Evolutionary conservation across 2,888 invertebrate species (phyloP).

Genomic region (Mesorhabditis spiculigera): DNA sequence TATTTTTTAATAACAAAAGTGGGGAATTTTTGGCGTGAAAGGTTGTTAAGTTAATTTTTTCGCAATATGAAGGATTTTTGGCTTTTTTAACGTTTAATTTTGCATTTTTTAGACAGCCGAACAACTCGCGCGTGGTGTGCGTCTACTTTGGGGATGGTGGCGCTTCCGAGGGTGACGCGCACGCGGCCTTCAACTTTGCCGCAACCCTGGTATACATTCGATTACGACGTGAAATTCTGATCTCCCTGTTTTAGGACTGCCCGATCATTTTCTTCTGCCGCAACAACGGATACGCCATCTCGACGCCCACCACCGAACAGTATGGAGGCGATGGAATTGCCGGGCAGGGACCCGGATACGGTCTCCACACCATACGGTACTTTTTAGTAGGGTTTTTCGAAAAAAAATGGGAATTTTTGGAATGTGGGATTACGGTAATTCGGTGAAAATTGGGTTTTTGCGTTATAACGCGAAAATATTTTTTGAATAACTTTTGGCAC

Average conservation of each 20-base stretch:
- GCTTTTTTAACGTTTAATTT: too few relatives aligned
- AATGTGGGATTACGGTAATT: too few relatives aligned
- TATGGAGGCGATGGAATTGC: constrained; percentile 92
- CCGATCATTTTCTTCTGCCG: constrained; percentile 87
- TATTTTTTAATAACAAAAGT: too few relatives aligned
- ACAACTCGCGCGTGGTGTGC: constrained; percentile 63
- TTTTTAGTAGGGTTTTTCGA: neutral
- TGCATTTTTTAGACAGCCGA: constrained; percentile 63
- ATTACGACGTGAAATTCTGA: constrained; percentile 4
- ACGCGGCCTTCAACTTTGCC: constrained; percentile 97
- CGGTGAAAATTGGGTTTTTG: too few relatives aligned
- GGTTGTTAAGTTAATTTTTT: too few relatives aligned
- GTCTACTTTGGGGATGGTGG: constrained; percentile 77
- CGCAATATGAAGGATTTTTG: too few relatives aligned
- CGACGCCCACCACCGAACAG: constrained; percentile 87
- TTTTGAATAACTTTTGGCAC: too few relatives aligned
- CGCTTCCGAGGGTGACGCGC: constrained; percentile 96
- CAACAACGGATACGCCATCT: constrained; percentile 98
- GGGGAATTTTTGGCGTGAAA: too few relatives aligned
- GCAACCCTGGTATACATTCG: constrained; percentile 72
- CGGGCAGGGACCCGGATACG: constrained; percentile 78
- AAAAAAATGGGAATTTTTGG: neutral
- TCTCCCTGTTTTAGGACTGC: constrained; percentile 66
- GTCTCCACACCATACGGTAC: constrained; percentile 76
- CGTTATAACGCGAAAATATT: too few relatives aligned